Conservation (phyloP, 1,140 invertebrate species). For the Lepidostoma basale region DNA sequence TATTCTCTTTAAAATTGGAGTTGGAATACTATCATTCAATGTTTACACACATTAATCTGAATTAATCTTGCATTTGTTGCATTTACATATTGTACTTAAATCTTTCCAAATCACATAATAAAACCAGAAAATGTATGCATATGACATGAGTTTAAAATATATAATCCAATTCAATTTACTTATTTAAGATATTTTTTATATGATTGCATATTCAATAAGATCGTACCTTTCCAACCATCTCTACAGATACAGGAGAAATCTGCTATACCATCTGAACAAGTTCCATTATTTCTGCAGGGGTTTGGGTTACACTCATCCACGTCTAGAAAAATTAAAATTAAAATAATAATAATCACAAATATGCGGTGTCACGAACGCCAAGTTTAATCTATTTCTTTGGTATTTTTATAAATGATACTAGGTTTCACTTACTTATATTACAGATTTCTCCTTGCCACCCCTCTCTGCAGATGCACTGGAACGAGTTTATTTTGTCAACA, state of each 20-base stretch:
- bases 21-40: too few relatives aligned
- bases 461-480: constrained; percentile 77
- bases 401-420: background rate
- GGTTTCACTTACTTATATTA: constrained; percentile 62
- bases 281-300: constrained; percentile 79
- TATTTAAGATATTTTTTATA: too few relatives aligned
- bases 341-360: too few relatives aligned
- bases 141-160: too few relatives aligned
- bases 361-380: constrained; percentile 18
- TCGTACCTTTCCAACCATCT: constrained; percentile 80
- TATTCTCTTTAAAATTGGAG: too few relatives aligned
- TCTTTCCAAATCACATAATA: too few relatives aligned
- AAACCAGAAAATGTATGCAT: too few relatives aligned
- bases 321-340: constrained; percentile 61
- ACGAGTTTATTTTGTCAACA: constrained; percentile 76
- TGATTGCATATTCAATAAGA: background rate
- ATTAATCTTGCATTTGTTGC: too few relatives aligned
- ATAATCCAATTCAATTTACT: too few relatives aligned
- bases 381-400: constrained; percentile 2
- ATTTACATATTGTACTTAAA: too few relatives aligned
- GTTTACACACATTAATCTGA: too few relatives aligned
- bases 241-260: constrained; percentile 77
- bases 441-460: constrained; percentile 71
- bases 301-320: constrained; percentile 79
- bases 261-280: constrained; percentile 75